Percentiles rank a stretch among this genome's conserved stretches.
Evolutionary conservation across 35 echinoderm and acorn worm genomes (phyloP).

Genomic region (Ophioderma brevispina): DNA sequence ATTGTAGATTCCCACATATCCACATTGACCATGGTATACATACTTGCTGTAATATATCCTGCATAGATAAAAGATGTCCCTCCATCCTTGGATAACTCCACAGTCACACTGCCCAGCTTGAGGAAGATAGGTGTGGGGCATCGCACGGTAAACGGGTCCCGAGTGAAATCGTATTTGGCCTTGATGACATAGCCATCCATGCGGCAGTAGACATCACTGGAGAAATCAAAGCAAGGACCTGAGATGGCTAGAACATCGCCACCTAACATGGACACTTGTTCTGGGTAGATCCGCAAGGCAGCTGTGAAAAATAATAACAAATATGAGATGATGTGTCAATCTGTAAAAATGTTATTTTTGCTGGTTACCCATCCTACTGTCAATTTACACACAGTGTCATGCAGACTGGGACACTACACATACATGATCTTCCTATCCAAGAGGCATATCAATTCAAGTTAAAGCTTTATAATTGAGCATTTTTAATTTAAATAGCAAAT

Average conservation of each 20-base stretch:
- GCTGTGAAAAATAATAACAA: constrained; percentile 17
- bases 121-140: constrained; percentile 80
- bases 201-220: constrained; percentile 49
- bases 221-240: constrained; percentile 76
- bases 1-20: no score
- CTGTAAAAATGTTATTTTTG: no score
- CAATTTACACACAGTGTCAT: no score
- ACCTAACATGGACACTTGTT: constrained; percentile 78
- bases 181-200: constrained; percentile 62
- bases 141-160: constrained; percentile 66
- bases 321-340: no score
- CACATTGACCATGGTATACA: no score
- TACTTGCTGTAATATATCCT: constrained; percentile 62
- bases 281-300: constrained; percentile 58
- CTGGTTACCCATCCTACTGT: no score
- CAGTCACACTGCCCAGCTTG: constrained; percentile 33
- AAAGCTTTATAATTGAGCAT: no score
- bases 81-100: constrained; percentile 81
- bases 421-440: no score
- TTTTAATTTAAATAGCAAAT: no score
- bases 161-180: constrained; percentile 55
- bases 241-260: constrained; percentile 87
- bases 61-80: constrained; percentile 60
- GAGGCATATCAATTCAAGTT: no score
- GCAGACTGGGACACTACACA: no score